Evolutionary conservation across 2,888 invertebrate genomes (phyloP), one percentile per base, ranked within the genome.

Genomic region (Idaea straminata): DNA sequence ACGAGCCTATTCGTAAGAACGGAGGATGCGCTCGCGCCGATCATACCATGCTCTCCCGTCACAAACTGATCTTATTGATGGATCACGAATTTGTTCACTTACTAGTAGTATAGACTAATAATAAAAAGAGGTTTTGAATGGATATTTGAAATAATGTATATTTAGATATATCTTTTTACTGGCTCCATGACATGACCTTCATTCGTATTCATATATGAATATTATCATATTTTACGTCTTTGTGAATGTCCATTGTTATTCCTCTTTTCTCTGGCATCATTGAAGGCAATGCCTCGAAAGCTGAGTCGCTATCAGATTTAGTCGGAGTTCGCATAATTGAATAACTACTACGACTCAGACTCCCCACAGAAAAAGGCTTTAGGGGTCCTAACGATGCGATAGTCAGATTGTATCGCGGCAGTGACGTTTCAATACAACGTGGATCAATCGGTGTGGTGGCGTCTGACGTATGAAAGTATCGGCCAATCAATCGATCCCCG

Each of bases 371-470:
- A 81, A 83, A 80, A 78, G 81, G 80, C 76, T 77, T 78, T 80
- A 75, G 80, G 74, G 76, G 78, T 80, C 78, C 83, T 91, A 91
- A 91, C 90, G 90, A 91, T 86, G 85, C 90, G 90, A 91, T 86
- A 85, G 78, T 77, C 74, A 80, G 91, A 91, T 92, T 77, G 73
- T 89, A 92, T 92, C 92, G 71, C 71, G 71, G 69, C 77, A 80
- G 81, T 89, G 92, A 92, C 92, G 87, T 90, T 92, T 92, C 92
- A 92, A 92, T 92, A 92, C 90, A 82, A 84, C 85, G 80, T 83
- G 85, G 83, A 88, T 86, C 89, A 85, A 82, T 88, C 83, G 77
- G 63, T 70, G 73, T 70, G 73, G 72, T 73, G 74, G 71, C 71
- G 74, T 72, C 72, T 74, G 83, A 79, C 80, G 76, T 77, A 78